Evolutionary conservation across 1,140 invertebrate genomes (phyloP).

Genomic region (Rhopalosiphum padi): DNA sequence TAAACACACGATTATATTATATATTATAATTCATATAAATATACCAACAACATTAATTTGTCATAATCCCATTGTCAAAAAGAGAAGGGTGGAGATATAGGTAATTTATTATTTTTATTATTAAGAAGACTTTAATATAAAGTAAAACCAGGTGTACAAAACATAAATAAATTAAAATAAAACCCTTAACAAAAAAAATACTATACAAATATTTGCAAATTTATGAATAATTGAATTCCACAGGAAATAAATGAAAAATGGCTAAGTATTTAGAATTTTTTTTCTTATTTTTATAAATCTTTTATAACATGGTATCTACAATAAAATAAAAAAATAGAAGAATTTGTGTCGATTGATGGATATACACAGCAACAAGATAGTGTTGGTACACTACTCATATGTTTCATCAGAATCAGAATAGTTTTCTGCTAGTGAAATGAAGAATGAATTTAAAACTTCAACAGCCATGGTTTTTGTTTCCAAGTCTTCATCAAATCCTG

Average conservation of each 20-base stretch:
- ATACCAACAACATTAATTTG: slow-evolving; percentile 36
- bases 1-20: slow-evolving; percentile 40
- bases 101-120: slow-evolving; percentile 13
- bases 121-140: slow-evolving; percentile 32
- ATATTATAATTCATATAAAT: slow-evolving; percentile 36
- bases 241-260: slow-evolving; percentile 55
- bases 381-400: neutral
- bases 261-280: slow-evolving; percentile 50
- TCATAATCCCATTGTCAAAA: slow-evolving; percentile 45
- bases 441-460: slow-evolving; percentile 45
- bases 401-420: slow-evolving; percentile 48
- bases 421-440: slow-evolving; percentile 37
- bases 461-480: slow-evolving; percentile 51
- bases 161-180: slow-evolving; percentile 51
- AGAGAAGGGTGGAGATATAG: neutral
- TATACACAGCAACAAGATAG: neutral
- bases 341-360: slow-evolving; percentile 19
- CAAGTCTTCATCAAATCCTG: slow-evolving; percentile 48
- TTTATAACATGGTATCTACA: slow-evolving; percentile 56
- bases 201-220: slow-evolving; percentile 56
- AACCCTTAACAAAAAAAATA: slow-evolving; percentile 47
- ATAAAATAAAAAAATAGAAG: slow-evolving; percentile 50
- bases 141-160: slow-evolving; percentile 43
- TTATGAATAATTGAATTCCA: slow-evolving; percentile 47
- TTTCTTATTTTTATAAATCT: slow-evolving; percentile 54